phyloP scores from a whole-genome alignment of 2,113 vertebrate species.

The Procapra przewalskii region DNA sequence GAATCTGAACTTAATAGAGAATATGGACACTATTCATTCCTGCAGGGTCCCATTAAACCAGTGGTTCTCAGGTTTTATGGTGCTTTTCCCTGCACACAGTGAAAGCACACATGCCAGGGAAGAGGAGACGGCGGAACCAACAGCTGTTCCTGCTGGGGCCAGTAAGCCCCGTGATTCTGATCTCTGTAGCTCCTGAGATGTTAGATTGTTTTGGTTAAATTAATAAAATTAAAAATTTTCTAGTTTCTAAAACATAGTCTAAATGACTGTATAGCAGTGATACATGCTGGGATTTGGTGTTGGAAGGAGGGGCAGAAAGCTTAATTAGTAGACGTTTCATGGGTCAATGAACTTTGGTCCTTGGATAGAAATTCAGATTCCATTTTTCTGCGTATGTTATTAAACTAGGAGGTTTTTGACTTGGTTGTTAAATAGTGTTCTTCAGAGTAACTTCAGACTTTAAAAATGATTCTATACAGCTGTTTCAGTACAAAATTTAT shows the following conservation, averaged over 20 bases:
- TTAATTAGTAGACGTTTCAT: slow-evolving; percentile 5
- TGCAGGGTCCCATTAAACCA: neutral
- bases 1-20: neutral
- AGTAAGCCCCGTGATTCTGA: neutral
- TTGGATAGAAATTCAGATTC: neutral
- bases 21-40: neutral
- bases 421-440: neutral
- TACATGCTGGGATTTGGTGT: neutral
- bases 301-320: neutral
- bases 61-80: neutral
- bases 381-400: neutral
- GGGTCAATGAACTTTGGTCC: neutral
- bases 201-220: neutral
- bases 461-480: neutral
- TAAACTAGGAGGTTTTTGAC: neutral
- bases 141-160: neutral
- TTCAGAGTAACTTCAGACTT: neutral
- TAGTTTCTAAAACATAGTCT: neutral
- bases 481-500: neutral
- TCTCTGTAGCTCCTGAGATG: neutral
- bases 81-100: too few relatives aligned
- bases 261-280: neutral
- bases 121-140: neutral
- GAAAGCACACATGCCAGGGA: neutral
- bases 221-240: neutral